phyloP scores from a whole-genome alignment of 2,113 vertebrate species.

The Taurulus bubalis region DNA sequence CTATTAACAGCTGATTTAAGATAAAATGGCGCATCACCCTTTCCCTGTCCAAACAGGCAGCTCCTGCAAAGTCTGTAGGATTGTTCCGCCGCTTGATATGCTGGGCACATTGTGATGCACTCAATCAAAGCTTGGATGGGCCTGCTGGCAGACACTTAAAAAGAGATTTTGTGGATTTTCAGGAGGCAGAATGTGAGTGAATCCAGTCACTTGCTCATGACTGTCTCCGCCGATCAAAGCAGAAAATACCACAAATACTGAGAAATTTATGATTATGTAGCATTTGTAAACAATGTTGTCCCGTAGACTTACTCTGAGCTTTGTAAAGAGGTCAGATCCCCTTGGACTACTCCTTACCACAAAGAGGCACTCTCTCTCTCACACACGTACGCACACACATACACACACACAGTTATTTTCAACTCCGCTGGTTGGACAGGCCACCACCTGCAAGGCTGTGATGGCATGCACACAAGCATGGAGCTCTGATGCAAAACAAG shows the following conservation, averaged over 20 bases:
- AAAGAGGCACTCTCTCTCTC: constrained; percentile 41
- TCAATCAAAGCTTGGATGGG: constrained; percentile 73
- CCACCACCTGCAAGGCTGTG: constrained; percentile 79
- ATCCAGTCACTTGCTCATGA: constrained; percentile 51
- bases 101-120: constrained; percentile 64
- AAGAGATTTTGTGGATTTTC: constrained; percentile 75
- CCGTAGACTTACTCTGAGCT: constrained; percentile 40
- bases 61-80: constrained; percentile 34
- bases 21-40: constrained; percentile 47
- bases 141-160: constrained; percentile 69
- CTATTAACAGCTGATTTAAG: constrained; percentile 50
- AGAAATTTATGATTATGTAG: constrained; percentile 66
- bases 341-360: constrained; percentile 40
- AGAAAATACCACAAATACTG: constrained; percentile 46
- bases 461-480: constrained; percentile 73
- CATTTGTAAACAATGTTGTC: constrained; percentile 46
- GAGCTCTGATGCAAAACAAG: constrained; percentile 78
- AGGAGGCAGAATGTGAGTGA: constrained; percentile 58
- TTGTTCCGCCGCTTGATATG: constrained; percentile 63
- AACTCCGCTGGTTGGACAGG: constrained; percentile 69
- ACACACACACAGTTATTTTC: constrained; percentile 50
- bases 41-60: constrained; percentile 37
- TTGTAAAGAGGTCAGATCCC: constrained; percentile 69
- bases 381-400: not conserved
- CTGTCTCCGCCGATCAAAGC: constrained; percentile 48